A percentile compares a stretch with the other conserved stretches of the same genome.
phyloP scores from a whole-genome alignment of 2,797 vertebrate genomes.

The Esox lucius region DNA sequence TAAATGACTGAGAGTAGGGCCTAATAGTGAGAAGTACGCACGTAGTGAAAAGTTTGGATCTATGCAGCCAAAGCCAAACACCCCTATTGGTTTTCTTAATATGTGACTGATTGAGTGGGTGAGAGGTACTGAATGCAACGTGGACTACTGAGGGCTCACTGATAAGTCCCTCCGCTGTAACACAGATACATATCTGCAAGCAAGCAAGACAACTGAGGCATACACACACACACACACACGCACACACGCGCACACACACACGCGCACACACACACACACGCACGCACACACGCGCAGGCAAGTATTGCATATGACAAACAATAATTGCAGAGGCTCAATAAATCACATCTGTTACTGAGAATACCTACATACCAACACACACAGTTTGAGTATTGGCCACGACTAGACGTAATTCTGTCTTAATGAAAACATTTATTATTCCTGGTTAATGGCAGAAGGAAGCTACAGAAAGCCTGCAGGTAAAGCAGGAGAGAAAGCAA shows the following conservation, averaged over 20 bases:
- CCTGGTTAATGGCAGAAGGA: background rate
- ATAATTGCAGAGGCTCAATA: background rate
- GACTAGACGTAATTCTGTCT: background rate
- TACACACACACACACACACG: background rate
- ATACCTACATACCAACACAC: no score
- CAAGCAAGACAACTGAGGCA: background rate
- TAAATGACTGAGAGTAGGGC: background rate
- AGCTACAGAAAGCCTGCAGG: conserved; percentile 7
- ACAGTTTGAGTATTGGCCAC: background rate
- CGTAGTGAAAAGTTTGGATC: background rate
- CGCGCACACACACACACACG: background rate
- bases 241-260: background rate
- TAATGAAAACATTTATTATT: background rate
- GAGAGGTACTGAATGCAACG: background rate
- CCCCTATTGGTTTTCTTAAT: background rate
- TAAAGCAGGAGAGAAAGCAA: conserved; percentile 16
- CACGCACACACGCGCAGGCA: background rate
- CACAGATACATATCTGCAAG: background rate
- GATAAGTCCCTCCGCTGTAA: background rate
- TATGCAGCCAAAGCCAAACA: background rate
- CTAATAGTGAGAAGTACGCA: background rate
- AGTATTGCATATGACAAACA: no score
- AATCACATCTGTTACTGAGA: background rate
- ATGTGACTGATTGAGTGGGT: conserved; percentile 4
- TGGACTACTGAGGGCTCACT: background rate